Evolutionary conservation across 2,113 vertebrate species (phyloP), one percentile per base, ranked within the genome.

Genomic region (Rhegmatorhina hoffmannsi): DNA sequence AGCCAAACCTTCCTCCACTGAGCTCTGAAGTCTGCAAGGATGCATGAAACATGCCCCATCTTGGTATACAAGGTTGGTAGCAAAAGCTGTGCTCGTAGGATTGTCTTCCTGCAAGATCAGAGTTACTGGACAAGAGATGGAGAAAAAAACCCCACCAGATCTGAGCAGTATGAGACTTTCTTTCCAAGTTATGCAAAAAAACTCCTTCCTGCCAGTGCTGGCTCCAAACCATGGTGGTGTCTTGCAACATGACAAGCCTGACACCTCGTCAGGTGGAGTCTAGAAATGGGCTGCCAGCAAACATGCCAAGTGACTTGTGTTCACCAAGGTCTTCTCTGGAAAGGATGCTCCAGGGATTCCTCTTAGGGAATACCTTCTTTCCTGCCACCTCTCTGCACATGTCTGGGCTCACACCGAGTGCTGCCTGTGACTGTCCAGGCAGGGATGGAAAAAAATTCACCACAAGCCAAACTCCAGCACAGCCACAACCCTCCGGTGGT

Each of bases 281-380:
- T 25, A 60, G 67, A 29, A 52, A 46, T 1, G n/a, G 19, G 36
- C 68, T 68, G 55, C 75, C 91, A 60, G 38, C 20, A 33, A 2
- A 52, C 40, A 8, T 7, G 11, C 55, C 67, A 11, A 50, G 9
- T 24, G 66, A 7, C 31, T 44, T 11, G 29, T 56, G 88, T 34
- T 68, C 80, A 31, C 56, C 11, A 7, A 23, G 70, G 66, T n/a
- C 44, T 43, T 36, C 76, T 67, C 64, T 49, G 55, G 63, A 49
- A 46, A 19, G 33, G 33, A 10, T 43, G 28, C 44, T 36, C 66
- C 3, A 4, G 25, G 36, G 20, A 26, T n/a, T 21, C 55, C 72
- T 38, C 59, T 10, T 6, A 0, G 5, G 66, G 52, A 28, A 5
- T 1, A 15, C 2, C 0, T 52, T 73, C 53, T 44, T 13, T 7